Base-by-base conservation (phyloP, 2,888 invertebrate species). In the Luperina nickerlii region DNA sequence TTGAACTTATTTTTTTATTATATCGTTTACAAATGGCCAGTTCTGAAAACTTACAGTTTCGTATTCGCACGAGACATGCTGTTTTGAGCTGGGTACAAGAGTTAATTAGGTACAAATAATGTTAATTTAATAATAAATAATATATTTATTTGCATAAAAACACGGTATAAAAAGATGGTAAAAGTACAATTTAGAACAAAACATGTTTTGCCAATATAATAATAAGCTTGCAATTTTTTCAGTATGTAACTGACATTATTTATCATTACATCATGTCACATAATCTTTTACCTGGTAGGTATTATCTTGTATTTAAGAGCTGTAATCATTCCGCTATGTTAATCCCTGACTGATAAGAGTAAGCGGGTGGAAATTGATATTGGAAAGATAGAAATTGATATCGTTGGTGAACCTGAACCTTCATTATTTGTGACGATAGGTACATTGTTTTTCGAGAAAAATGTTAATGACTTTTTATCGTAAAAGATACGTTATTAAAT, bases 341-440 rank as follows among this genome's bases (percentile, higher is more conserved):
- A 65, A 82, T 76, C 62, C 62, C 71, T 6, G 38, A 38, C 27
- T 82, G 82, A 85, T 85, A 84, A 79, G 69, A 66, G 73, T 74
- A 79, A 67, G 70, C 72, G 18, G 27, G n/a, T 75, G 27, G 63
- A 66, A 82, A 65, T 73, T 45, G 60, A 73, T 70, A 82, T 70
- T 70, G 70, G 24, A n/a, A 63, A 73, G 83, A 82, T 79, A 82
- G 65, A 83, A 57, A 20, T 70, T 45, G 38, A 68, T 32, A 68
- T 42, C 3, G 62, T 57, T 57, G 38, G n/a, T 71, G 24, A 38
- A 62, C n/a, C 32, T 62, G 51, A 18, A 13, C 20, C 62, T 60
- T 74, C 15, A 45, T 68, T 45, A 62, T 48, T 38, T 42, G 60
- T 65, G 13, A 72, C 45, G 38, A 24, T 38, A 38, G 38, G 38